Conservation (phyloP, 2,888 invertebrate species). For the Hyposoter dolosus region DNA sequence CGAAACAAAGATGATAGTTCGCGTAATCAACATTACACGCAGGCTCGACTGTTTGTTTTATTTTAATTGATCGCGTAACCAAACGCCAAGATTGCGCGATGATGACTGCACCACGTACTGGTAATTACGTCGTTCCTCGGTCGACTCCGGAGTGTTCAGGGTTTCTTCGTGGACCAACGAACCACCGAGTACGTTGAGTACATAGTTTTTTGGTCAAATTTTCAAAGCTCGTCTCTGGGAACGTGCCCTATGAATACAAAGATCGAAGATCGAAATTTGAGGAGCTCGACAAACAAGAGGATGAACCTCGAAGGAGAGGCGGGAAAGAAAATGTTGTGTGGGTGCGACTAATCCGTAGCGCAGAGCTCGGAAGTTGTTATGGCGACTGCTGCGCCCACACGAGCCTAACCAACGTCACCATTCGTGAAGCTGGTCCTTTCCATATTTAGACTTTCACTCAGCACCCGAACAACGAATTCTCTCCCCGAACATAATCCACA, state of each 20-base stretch:
- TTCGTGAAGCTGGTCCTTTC: constrained; percentile 52
- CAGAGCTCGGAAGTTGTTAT: constrained; percentile 31
- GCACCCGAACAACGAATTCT: constrained; percentile 43
- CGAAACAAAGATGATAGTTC: background rate
- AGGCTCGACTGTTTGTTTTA: constrained; percentile 33
- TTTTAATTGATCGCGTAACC: constrained; percentile 62
- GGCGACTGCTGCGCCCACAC: constrained; percentile 40
- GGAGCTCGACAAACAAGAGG: background rate
- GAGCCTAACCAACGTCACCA: constrained; percentile 26
- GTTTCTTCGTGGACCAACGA: background rate
- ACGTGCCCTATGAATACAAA: background rate
- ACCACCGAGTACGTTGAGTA: no score
- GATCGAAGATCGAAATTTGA: background rate
- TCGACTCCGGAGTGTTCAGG: background rate
- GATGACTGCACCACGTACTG: background rate
- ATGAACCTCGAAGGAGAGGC: background rate
- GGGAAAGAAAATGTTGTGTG: constrained; percentile 35
- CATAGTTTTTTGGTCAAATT: background rate
- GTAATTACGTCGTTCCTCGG: background rate
- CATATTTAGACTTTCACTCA: constrained; percentile 62
- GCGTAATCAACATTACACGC: constrained; percentile 63
- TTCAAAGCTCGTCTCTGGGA: background rate
- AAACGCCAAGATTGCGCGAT: constrained; percentile 4
- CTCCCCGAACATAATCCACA: background rate
- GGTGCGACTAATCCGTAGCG: constrained; percentile 48